Conservation (phyloP, 2,113 vertebrate species). For the Todiramphus chloris region DNA sequence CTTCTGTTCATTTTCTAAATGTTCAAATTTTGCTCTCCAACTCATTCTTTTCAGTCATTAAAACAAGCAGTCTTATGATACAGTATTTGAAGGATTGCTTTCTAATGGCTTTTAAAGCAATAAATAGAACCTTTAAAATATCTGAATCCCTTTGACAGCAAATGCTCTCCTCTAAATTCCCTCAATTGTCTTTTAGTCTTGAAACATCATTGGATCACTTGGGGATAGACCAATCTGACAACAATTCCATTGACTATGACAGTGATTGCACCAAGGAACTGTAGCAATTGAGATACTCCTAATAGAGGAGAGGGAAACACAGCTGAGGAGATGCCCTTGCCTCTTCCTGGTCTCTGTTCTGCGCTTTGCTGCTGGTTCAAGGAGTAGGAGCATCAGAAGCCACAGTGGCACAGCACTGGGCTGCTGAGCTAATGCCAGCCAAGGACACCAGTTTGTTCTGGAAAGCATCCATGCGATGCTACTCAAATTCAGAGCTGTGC, state of each 20-base stretch:
- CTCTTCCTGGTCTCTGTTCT: not conserved
- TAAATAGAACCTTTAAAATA: not conserved
- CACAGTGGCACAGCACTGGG: not conserved
- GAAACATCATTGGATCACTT: not conserved
- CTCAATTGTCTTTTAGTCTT: not conserved
- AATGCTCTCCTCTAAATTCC: not conserved
- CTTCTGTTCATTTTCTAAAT: not conserved
- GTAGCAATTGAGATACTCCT: not conserved
- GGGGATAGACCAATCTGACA: not conserved
- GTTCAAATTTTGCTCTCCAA: not conserved
- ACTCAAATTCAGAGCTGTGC: not conserved
- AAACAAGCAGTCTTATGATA: not conserved
- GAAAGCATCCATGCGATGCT: not conserved
- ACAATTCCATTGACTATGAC: not conserved
- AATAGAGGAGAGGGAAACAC: accelerated
- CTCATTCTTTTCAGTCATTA: not conserved
- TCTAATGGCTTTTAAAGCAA: not conserved
- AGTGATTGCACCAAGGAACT: not conserved
- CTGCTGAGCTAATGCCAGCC: not conserved
- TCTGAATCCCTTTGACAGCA: not conserved
- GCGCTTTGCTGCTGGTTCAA: not conserved
- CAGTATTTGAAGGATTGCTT: not conserved
- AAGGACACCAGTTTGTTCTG: not conserved
- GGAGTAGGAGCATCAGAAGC: accelerated
- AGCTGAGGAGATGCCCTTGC: not conserved